These are phyloP conservation scores for Plebejus anna DNA, from an alignment of 2,888 invertebrate species.

Conservation along the genomic window DNA sequence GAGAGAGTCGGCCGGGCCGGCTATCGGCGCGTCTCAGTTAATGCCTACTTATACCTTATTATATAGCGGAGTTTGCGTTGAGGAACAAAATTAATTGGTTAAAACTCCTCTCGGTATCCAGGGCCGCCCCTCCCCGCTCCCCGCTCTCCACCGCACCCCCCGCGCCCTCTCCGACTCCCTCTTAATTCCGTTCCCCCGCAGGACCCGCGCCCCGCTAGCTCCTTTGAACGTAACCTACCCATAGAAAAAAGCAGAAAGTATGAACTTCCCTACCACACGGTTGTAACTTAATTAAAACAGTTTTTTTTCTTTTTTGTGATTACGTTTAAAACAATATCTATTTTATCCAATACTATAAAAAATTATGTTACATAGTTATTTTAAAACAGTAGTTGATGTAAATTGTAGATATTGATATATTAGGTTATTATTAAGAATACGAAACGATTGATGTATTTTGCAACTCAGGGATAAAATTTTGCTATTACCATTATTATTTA, in stretches of 20 bases:
- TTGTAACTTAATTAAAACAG: slow-evolving; percentile 72
- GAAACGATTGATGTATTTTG: too few relatives aligned
- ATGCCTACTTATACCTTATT: slow-evolving; percentile 81
- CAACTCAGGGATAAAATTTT: too few relatives aligned
- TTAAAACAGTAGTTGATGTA: too few relatives aligned
- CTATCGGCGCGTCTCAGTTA: slow-evolving; percentile 78
- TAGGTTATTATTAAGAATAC: neutral
- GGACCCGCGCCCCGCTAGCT: slow-evolving; percentile 63
- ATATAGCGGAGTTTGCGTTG: slow-evolving; percentile 81
- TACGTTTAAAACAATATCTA: neutral
- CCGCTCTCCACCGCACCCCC: slow-evolving; percentile 52
- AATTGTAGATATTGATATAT: neutral
- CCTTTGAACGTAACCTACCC: slow-evolving; percentile 80
- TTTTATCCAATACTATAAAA: neutral
- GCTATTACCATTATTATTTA: too few relatives aligned
- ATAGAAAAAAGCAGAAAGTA: slow-evolving; percentile 81
- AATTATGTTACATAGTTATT: too few relatives aligned
- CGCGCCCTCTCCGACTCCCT: slow-evolving; percentile 14
- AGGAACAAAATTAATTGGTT: slow-evolving; percentile 82
- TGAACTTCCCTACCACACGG: slow-evolving; percentile 65
- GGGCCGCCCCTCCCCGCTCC: slow-evolving; percentile 65
- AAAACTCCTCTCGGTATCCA: slow-evolving; percentile 82
- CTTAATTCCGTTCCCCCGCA: slow-evolving; percentile 66
- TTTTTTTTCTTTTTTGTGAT: slow-evolving; percentile 29
- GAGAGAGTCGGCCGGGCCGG: slow-evolving; percentile 69